Conservation (phyloP, 2,888 invertebrate species). For the Phengaris alcon region DNA sequence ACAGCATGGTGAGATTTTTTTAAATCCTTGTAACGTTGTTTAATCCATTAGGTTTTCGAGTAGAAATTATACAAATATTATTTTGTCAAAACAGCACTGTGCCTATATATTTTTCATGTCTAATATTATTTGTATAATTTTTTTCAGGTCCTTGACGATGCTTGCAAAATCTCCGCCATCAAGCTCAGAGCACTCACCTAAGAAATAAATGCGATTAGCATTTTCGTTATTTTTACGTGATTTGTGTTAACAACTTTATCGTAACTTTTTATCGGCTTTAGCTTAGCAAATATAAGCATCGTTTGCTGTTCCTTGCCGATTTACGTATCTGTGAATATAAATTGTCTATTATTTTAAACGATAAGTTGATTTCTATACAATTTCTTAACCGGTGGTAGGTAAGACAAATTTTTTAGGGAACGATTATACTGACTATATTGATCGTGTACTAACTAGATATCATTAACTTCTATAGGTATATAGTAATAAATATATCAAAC, state of each 20-base stretch:
- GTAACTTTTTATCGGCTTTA: constrained; percentile 34
- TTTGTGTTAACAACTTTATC: background rate
- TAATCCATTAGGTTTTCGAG: background rate
- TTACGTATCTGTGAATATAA: constrained; percentile 23
- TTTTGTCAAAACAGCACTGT: background rate
- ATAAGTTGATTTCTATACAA: constrained; percentile 35
- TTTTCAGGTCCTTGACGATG: constrained; percentile 69
- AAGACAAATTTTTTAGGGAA: constrained; percentile 9
- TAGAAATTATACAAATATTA: background rate
- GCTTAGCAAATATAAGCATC: constrained; percentile 39
- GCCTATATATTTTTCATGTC: background rate
- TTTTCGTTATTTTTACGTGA: background rate
- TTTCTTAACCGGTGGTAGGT: background rate
- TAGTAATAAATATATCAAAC: constrained; percentile 26
- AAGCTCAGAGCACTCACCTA: constrained; percentile 59
- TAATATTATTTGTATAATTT: background rate
- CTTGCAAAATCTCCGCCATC: constrained; percentile 67
- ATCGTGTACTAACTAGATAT: constrained; percentile 23
- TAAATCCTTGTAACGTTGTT: background rate
- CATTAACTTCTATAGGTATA: constrained; percentile 22
- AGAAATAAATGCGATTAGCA: constrained; percentile 51
- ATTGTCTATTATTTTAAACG: constrained; percentile 19
- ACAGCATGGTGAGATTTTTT: constrained; percentile 37
- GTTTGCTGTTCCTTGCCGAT: constrained; percentile 35
- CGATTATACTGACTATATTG: background rate